Evolutionary conservation across 2,797 vertebrate species (phyloP).

Genomic region (Tapirus indicus): DNA sequence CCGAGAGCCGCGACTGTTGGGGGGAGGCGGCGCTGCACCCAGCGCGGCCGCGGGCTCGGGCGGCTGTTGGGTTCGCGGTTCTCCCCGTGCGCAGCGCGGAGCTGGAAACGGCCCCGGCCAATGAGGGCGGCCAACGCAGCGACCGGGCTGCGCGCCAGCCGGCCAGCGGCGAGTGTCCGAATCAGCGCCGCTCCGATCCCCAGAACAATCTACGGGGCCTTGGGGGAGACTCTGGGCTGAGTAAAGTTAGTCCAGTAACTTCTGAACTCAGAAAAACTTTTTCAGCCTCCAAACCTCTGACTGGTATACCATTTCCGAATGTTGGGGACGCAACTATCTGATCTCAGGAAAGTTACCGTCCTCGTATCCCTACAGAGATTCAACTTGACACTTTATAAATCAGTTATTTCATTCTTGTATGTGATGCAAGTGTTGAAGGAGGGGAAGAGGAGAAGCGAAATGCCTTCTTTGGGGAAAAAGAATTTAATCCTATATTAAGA

Average conservation of each 20-base stretch:
- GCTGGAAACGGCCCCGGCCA: neutral
- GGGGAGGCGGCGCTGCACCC: neutral
- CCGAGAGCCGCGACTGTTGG: neutral
- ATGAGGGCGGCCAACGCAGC: neutral
- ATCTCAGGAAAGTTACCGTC: neutral
- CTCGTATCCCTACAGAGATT: neutral
- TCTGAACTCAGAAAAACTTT: neutral
- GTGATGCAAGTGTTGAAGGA: neutral
- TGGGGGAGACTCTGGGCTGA: neutral
- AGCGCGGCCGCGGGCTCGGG: neutral
- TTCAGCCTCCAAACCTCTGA: too few relatives aligned
- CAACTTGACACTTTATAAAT: neutral
- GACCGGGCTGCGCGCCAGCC: neutral
- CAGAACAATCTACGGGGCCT: neutral
- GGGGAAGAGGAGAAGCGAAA: neutral
- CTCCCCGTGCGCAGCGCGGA: neutral
- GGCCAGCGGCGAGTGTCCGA: accelerated
- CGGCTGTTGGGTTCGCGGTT: neutral
- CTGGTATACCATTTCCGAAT: neutral
- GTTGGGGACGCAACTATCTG: neutral
- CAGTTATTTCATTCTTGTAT: neutral
- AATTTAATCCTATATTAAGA: neutral
- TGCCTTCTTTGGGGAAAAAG: neutral
- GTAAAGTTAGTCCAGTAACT: neutral
- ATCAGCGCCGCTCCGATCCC: neutral